phyloP scores from a whole-genome alignment of 23 tunicate species.

The Clavelina lepadiformis region DNA sequence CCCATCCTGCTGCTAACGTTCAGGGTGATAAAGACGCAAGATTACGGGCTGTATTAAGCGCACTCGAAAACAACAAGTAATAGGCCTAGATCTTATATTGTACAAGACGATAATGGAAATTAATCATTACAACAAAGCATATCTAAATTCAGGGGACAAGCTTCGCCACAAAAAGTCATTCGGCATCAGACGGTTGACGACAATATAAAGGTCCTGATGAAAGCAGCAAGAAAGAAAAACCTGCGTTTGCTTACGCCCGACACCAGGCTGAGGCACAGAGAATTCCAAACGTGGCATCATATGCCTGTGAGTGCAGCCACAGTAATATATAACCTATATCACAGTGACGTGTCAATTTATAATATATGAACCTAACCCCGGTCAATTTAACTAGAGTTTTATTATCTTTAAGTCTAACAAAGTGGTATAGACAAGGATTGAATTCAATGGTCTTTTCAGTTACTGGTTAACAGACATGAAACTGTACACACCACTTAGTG shows the following conservation, averaged over 20 bases:
- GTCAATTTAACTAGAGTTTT: no score
- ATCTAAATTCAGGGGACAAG: slow-evolving; percentile 24
- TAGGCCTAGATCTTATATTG: no score
- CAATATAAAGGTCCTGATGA: slow-evolving; percentile 43
- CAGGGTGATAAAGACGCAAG: slow-evolving; percentile 78
- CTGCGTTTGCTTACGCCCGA: slow-evolving; percentile 69
- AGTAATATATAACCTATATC: background rate
- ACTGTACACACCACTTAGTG: no score
- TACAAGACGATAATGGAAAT: no score
- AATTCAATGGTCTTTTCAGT: no score
- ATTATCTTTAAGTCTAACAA: no score
- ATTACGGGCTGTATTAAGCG: slow-evolving; percentile 43
- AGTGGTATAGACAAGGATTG: background rate
- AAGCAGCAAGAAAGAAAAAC: slow-evolving; percentile 72
- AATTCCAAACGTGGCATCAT: slow-evolving; percentile 90
- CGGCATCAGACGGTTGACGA: slow-evolving; percentile 57
- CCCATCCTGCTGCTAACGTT: slow-evolving; percentile 53
- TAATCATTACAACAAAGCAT: no score
- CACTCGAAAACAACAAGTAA: slow-evolving; percentile 65
- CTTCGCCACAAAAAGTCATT: slow-evolving; percentile 2
- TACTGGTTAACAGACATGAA: no score
- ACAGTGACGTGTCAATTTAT: no score
- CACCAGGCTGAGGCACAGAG: slow-evolving; percentile 62
- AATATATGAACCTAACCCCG: no score
- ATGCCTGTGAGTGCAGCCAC: slow-evolving; percentile 64